Evolutionary conservation across 2,113 vertebrate species (phyloP), one percentile per base, ranked within the genome.

Genomic region (Ptilonorhynchus violaceus): DNA sequence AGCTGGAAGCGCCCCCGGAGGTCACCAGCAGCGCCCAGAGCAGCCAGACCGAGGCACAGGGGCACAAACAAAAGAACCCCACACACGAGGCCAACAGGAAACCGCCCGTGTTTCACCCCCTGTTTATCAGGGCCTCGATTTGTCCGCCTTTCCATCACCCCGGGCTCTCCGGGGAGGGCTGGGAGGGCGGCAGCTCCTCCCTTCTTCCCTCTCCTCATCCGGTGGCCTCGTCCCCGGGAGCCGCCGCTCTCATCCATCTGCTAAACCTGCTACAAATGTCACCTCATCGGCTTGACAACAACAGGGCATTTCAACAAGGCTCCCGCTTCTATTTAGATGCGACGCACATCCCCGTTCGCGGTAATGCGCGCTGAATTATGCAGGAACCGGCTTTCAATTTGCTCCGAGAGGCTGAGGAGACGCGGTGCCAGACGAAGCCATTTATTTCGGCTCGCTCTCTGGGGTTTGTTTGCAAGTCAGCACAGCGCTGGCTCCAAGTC

Each of bases 281-380:
- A 96, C 96, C 85, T 87, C 89, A 15, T 27, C 52, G 27, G 84
- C 80, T 39, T 22, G 63, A 93, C 94, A 97, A 92, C 72, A 97
- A 93, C 1, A 83, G 92, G 89, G 91, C 96, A 78, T 90, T 96
- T 92, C 93, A 96, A 63, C 94, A n/a, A 94, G 96, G 76, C 97
- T 97, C 94, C 94, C 18, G 85, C 85, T 91, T 87, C 96, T 88
- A 93, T 96, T 96, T 68, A 93, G 95, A 97, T 95, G 93, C 96
- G 94, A 42, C 72, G 68, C 85, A 81, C 96, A 96, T 94, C 89
- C 91, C 14, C 35, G 92, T 72, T 93, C 95, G 21, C 74, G n/a
- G 91, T 42, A 88, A 94, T 62, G 85, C 58, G 7, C 63, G 92
- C 31, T 97, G 96, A 97, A 97, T 97, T 97, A 96, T 97, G 95